Base-by-base conservation (phyloP, 2,113 vertebrate species). In the Brachypteracias leptosomus region DNA sequence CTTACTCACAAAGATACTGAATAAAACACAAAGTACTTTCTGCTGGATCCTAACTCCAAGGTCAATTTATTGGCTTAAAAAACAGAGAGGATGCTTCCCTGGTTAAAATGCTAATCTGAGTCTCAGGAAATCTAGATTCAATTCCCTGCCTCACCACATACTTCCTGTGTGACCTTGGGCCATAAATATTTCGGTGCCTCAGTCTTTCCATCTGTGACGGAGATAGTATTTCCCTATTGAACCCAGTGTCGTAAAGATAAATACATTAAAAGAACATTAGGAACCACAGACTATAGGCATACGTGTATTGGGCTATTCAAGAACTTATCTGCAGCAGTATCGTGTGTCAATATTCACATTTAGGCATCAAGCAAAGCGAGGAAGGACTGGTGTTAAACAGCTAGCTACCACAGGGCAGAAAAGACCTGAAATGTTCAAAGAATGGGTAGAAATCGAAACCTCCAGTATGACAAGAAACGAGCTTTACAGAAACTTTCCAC, bases 71-170 rank as follows among this genome's bases (percentile, higher is more conserved):
- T 90, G 83, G 93, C 76, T 96, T 94, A 61, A 84, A 92, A 94
- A 2, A 84, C 76, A 92, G 40, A 31, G 71, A 96, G 90, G 95
- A 96, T 96, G 90, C 95, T 94, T 94, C 57, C 92, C 83, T 94
- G 61, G 90, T 96, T 96, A 85, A 94, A 94, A 94, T 81, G 92
- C 96, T 94, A 96, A 95, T 96, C 90, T 65, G 72, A 88, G 85
- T 92, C 82, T 97, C 93, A 96, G 96, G 96, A 97, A 97, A 96
- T 84, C 95, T 96, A 86, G 96, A 94, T 86, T 96, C 96, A 94
- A 97, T 97, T 97, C 96, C 93, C 85, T 94, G 93, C 95, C 90
- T 94, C 83, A 93, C 92, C 90, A 96, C 93, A 93, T 78, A 95
- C 92, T 96, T 96, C 92, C 96, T 92, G 90, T 38, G 66, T 88